Conservation (phyloP, 92 coral and sea anemone species). For the Diadumene lineata region DNA sequence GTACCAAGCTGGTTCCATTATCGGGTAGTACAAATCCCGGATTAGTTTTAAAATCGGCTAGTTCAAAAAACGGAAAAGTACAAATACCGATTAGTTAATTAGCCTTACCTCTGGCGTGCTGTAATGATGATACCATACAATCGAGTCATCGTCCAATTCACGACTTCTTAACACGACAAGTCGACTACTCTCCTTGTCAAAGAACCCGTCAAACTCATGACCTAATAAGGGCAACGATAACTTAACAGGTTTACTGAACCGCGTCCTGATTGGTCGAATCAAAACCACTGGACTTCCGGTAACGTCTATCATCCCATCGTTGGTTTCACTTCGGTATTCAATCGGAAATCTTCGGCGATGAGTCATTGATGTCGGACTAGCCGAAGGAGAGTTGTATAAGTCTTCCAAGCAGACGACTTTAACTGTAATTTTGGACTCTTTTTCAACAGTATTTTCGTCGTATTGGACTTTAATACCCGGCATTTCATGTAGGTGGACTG, state of each 20-base stretch:
- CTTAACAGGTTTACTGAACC: slow-evolving; percentile 64
- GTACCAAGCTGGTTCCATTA: too few species aligned
- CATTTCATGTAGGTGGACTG: slow-evolving; percentile 33
- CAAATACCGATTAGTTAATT: background rate
- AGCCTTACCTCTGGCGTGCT: slow-evolving; percentile 83
- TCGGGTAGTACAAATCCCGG: too few species aligned
- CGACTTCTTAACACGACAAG: slow-evolving; percentile 61
- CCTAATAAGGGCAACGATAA: slow-evolving; percentile 79
- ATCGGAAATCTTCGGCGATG: slow-evolving; percentile 40
- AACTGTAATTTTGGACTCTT: slow-evolving; percentile 52
- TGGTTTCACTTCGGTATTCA: slow-evolving; percentile 26
- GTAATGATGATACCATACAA: slow-evolving; percentile 77
- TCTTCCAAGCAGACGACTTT: slow-evolving; percentile 68
- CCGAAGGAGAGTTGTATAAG: slow-evolving; percentile 62
- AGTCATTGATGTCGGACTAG: slow-evolving; percentile 52
- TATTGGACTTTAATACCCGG: slow-evolving; percentile 54
- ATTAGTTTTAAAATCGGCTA: too few species aligned
- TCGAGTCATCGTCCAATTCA: slow-evolving; percentile 60
- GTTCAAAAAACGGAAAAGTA: too few species aligned
- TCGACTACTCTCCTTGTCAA: slow-evolving; percentile 58
- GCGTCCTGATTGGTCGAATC: slow-evolving; percentile 57
- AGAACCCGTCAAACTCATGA: slow-evolving; percentile 57
- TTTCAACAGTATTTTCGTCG: slow-evolving; percentile 47
- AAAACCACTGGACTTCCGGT: slow-evolving; percentile 85
- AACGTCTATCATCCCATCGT: slow-evolving; percentile 53